Base-by-base conservation (phyloP, 2,797 vertebrate genomes). In the Sarcophilus harrisii region DNA sequence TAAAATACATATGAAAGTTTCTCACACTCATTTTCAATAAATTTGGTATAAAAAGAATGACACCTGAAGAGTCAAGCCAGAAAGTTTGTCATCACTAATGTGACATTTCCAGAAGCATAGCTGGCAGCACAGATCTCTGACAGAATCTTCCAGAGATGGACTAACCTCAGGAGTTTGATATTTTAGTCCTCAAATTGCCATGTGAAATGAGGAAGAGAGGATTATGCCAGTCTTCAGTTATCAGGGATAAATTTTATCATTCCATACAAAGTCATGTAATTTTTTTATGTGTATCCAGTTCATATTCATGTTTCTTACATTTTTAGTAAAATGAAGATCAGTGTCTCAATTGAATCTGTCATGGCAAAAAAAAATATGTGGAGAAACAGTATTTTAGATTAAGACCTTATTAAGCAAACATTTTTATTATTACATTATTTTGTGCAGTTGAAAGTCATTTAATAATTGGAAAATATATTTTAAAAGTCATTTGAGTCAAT, bases 1-100 rank as follows among this genome's bases (percentile, higher is more conserved):
- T 73, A 93, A 94, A 49, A 94, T 58, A 90, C 2, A 95, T 93
- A 58, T 55, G 10, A 96, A 94, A 49, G 24, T 81, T 96, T 81
- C 57, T 97, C 62, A 58, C 49, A 93, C 93, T 73, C 58, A 55
- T 9, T 97, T 38, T 62, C 94, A 95, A 97, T 96, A 95, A 92
- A n/a, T 94, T 29, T 66, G 57, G 81, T 5, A n/a, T 30, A 91
- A 95, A 59, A 94, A 24, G 49, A 66, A 13, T 66, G 45, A 94
- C 52, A 92, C 12, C 30, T 60, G 38, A 21, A 10, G 58, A 93
- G 87, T 93, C 90, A 96, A 57, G 28, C 12, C 28, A n/a, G 38
- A 4, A 49, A 95, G 16, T 89, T 5, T 94, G 45, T 94, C 93
- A 92, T 52, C 45, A 92, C 8, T 87, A 97, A 96, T 91, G 89